These are phyloP conservation scores for Cyclopterus lumpus DNA, from an alignment of 2,797 vertebrate genomes.

Conservation along the genomic window DNA sequence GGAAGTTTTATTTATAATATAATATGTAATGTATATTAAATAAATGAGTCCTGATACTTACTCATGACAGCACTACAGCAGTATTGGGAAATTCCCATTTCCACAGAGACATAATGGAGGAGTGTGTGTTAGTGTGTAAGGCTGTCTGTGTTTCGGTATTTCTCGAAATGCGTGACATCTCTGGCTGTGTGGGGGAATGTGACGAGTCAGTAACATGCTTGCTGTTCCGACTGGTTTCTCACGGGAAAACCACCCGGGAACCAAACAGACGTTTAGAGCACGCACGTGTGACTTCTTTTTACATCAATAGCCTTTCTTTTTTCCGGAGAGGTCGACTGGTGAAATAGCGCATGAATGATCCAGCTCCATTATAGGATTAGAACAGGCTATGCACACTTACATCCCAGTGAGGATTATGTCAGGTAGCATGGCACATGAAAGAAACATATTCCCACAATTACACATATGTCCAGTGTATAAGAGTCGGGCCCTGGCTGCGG, in stretches of 20 bases:
- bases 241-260: constrained; percentile 73
- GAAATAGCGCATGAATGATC: neutral
- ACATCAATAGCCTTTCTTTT: constrained; percentile 4
- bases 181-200: constrained; percentile 77
- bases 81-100: neutral
- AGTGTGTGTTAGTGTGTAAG: neutral
- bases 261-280: constrained; percentile 61
- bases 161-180: constrained; percentile 72
- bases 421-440: neutral
- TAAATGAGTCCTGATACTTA: neutral
- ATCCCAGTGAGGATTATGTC: neutral
- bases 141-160: constrained; percentile 54
- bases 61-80: neutral
- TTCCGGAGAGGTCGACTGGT: neutral
- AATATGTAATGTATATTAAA: neutral
- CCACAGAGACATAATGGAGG: neutral
- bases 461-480: neutral
- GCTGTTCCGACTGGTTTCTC: constrained; percentile 75
- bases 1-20: neutral
- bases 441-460: too few species aligned
- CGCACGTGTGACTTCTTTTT: constrained; percentile 58
- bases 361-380: neutral
- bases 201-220: constrained; percentile 67
- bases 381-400: neutral
- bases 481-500: neutral